phyloP scores from a whole-genome alignment of 2,797 vertebrate species.

The Poeciliopsis infans region DNA sequence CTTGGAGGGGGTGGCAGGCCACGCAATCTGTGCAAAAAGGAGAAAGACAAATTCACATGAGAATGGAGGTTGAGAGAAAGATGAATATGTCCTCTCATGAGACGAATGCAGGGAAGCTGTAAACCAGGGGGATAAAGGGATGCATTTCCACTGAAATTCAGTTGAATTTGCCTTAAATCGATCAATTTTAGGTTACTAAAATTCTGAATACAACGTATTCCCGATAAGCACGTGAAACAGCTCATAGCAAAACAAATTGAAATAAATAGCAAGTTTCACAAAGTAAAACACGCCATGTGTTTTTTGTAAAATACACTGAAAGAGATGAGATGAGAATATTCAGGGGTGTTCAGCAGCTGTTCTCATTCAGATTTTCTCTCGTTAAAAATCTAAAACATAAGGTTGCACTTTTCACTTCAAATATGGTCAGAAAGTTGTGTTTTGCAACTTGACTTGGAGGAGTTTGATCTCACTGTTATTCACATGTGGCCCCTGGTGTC shows the following conservation, averaged over 20 bases:
- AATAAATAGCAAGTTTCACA: neutral
- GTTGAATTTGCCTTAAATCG: conserved; percentile 3
- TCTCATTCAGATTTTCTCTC: neutral
- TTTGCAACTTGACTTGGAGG: conserved; percentile 32
- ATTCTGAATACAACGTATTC: too few relatives aligned
- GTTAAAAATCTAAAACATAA: conserved; percentile 36
- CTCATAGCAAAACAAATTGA: neutral
- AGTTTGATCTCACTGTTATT: conserved; percentile 41
- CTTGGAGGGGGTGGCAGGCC: conserved; percentile 94
- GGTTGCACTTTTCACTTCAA: conserved; percentile 54
- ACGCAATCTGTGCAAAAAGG: conserved; percentile 85
- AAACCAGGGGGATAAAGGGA: conserved; percentile 29
- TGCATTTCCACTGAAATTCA: conserved; percentile 39
- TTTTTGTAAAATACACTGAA: neutral
- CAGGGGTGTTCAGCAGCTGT: neutral
- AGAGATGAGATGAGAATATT: neutral
- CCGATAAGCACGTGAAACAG: neutral
- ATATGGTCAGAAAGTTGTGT: conserved; percentile 15
- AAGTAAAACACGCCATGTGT: neutral
- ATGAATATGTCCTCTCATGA: conserved; percentile 21
- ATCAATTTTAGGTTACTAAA: neutral
- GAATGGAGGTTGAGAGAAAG: conserved; percentile 22
- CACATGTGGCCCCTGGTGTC: conserved; percentile 52
- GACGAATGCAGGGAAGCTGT: conserved; percentile 11
- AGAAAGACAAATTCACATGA: conserved; percentile 42